phyloP scores from a whole-genome alignment of 2,113 vertebrate species.

The Melozone crissalis region DNA sequence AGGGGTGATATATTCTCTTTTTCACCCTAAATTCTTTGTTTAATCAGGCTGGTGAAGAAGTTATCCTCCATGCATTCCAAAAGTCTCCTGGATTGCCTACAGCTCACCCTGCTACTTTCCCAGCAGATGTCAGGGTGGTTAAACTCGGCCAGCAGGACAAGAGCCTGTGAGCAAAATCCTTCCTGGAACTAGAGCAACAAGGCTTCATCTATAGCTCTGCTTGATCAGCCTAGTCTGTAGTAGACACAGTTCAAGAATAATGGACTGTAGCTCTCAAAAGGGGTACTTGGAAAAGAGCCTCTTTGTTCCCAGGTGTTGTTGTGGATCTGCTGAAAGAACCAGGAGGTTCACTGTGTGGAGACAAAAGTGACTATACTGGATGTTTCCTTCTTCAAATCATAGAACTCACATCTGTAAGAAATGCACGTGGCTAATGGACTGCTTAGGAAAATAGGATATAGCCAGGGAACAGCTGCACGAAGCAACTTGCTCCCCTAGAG shows the following conservation, averaged over 20 bases:
- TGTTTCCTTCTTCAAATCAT: slow-evolving; percentile 12
- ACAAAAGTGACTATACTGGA: neutral
- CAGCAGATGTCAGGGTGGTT: neutral
- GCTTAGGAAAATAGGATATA: slow-evolving; percentile 36
- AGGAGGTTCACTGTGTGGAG: neutral
- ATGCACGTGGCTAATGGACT: slow-evolving; percentile 48
- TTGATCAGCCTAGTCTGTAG: neutral
- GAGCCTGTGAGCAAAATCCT: neutral
- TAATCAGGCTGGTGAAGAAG: neutral
- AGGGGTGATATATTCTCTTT: neutral
- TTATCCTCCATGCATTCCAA: neutral
- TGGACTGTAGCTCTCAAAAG: neutral
- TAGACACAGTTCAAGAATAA: neutral
- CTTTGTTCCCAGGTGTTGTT: slow-evolving; percentile 15
- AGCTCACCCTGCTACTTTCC: neutral
- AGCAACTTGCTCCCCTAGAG: slow-evolving; percentile 48
- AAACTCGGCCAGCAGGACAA: neutral
- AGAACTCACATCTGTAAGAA: slow-evolving; percentile 49
- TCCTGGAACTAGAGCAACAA: neutral
- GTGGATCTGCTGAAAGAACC: slow-evolving; percentile 3
- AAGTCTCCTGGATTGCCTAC: neutral
- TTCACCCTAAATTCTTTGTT: neutral
- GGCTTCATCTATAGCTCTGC: neutral
- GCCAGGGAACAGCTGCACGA: slow-evolving; percentile 46
- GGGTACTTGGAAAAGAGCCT: slow-evolving; percentile 9